Conservation (phyloP, 2,113 vertebrate genomes). For the Sapayoa aenigma region DNA sequence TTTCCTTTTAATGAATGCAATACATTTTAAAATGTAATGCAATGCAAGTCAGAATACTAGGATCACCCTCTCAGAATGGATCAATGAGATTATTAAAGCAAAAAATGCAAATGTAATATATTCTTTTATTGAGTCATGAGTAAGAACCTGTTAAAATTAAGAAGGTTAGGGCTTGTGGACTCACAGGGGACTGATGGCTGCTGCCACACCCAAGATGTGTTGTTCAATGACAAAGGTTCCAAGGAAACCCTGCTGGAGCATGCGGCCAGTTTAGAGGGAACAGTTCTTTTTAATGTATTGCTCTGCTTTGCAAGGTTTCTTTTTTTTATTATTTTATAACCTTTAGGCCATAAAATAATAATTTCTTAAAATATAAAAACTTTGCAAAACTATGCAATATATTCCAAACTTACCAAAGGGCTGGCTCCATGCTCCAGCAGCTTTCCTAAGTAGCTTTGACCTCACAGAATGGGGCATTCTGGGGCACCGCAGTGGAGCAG, state of each 20-base stretch:
- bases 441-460: constrained; percentile 60
- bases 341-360: constrained; percentile 64
- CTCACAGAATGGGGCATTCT: constrained; percentile 48
- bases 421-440: constrained; percentile 66
- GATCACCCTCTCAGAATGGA: background rate
- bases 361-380: background rate
- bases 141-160: background rate
- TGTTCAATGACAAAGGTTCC: constrained; percentile 16
- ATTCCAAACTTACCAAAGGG: constrained; percentile 52
- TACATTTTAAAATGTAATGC: background rate
- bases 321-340: constrained; percentile 71
- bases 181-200: constrained; percentile 8
- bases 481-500: constrained; percentile 10
- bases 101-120: background rate
- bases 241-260: constrained; percentile 66
- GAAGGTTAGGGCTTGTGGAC: background rate
- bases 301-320: constrained; percentile 73
- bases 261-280: constrained; percentile 28
- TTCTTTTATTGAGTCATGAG: background rate
- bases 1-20: background rate
- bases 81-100: background rate
- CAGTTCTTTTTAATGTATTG: constrained; percentile 25
- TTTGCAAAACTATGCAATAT: constrained; percentile 71
- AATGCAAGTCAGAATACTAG: background rate
- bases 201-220: background rate